Base-by-base conservation (phyloP, 2,797 vertebrate genomes). In the Etheostoma nigrum region DNA sequence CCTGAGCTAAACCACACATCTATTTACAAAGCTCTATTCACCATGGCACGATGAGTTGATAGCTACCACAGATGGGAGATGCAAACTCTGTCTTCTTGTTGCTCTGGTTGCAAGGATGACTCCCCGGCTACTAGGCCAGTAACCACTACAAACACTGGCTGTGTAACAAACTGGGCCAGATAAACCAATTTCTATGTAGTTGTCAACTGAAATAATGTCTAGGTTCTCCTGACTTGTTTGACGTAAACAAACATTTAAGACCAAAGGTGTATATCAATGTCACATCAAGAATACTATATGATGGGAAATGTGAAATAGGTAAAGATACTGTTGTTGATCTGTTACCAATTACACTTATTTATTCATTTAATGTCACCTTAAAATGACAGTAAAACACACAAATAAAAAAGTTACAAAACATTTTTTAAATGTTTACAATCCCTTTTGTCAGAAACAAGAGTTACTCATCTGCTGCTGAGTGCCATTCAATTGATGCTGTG, bases 141-240 rank as follows among this genome's bases (percentile, higher is more conserved):
- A 93, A 95, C 94, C 93, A 95, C 87, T 89, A 93, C 92, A 95
- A 94, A 95, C 93, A 91, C 40, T 10, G 47, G 6, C 25, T 72
- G 48, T 83, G 74, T 70, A 21, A 82, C 73, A 81, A 88, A 85
- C 79, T 60, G 45, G 13, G 54, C 65, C 36, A 81, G 70, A 72
- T 48, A 72, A 81, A 73, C n/a, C 54, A 47, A 72, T 52, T 67
- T 81, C 44, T 65, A 66, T 71, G 23, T 67, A 49, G 30, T 10
- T 49, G 15, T 19, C 58, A 54, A 65, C 1, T 51, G 18, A 62
- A 71, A 36, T 25, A 49, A 66, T 57, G 14, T 44, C 12, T 9
- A 55, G 2, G 9, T 21, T 48, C 1, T 36, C 5, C 16, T 16
- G 11, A 11, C 6, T 67, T 73, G 42, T 78, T 68, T 76, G 21